Conservation (phyloP, 1,140 invertebrate species). For the Zeugodacus cucurbitae region DNA sequence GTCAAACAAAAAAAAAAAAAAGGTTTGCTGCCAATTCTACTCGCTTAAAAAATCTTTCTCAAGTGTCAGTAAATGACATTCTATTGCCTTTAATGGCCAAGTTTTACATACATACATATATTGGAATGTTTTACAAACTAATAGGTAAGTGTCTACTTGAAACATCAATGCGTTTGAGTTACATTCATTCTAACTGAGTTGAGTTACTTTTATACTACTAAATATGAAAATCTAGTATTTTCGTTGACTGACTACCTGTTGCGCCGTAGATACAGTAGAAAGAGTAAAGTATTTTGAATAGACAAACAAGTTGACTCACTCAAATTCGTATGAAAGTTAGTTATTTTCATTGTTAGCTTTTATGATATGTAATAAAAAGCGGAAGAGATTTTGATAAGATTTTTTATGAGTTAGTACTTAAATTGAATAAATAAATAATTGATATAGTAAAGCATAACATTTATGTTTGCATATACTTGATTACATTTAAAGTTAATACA, state of each 20-base stretch:
- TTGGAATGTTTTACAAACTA: background rate
- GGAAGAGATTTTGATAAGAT: background rate
- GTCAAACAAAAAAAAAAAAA: background rate
- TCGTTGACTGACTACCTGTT: background rate
- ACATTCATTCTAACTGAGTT: background rate
- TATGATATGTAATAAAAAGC: background rate
- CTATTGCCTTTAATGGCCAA: background rate
- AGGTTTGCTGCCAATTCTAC: background rate
- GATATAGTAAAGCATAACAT: too few relatives aligned
- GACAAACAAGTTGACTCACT: background rate
- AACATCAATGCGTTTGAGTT: background rate
- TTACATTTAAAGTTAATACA: background rate
- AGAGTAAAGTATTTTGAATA: background rate
- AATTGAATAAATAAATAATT: too few relatives aligned
- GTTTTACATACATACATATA: background rate
- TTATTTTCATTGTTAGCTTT: background rate
- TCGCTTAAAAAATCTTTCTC: background rate
- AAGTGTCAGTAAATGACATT: background rate
- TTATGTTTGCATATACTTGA: background rate
- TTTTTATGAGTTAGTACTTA: too few relatives aligned
- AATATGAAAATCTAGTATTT: too few relatives aligned
- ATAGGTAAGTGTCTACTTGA: background rate
- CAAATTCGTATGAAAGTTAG: background rate
- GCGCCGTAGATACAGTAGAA: background rate
- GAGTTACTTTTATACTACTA: background rate